Evolutionary conservation across 1,140 invertebrate species (phyloP).

Genomic region (Sipha flava): DNA sequence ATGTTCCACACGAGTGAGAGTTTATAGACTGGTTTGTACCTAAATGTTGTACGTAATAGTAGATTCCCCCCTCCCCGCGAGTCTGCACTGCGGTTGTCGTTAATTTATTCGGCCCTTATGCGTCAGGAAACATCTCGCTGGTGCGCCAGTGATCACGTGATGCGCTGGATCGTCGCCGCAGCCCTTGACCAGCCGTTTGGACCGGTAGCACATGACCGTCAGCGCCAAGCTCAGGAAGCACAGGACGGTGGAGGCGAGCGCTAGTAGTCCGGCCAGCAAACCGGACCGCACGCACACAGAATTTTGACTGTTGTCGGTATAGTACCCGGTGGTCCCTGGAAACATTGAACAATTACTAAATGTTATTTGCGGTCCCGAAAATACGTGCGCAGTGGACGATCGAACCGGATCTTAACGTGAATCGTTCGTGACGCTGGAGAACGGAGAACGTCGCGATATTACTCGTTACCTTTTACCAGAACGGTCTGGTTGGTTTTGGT

Average conservation of each 20-base stretch:
- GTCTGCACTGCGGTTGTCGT: neutral
- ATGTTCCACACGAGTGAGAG: too few species aligned
- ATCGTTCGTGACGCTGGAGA: too few species aligned
- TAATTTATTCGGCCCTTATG: slow-evolving; percentile 64
- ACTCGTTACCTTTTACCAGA: too few species aligned
- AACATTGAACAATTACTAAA: neutral
- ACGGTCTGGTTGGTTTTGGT: too few species aligned
- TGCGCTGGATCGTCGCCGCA: slow-evolving; percentile 45
- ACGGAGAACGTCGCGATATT: too few species aligned
- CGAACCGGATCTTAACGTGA: too few species aligned
- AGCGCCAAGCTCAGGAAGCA: slow-evolving; percentile 60
- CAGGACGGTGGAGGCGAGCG: slow-evolving; percentile 56
- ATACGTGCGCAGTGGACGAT: too few species aligned
- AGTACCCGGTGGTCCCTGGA: slow-evolving; percentile 44
- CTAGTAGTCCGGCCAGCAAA: slow-evolving; percentile 63
- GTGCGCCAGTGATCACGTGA: neutral
- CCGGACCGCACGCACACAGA: slow-evolving; percentile 65
- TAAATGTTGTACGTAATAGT: neutral
- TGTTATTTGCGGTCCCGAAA: too few species aligned
- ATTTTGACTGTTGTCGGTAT: slow-evolving; percentile 45
- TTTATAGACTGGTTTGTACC: neutral
- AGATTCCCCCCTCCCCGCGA: neutral
- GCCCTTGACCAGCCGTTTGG: slow-evolving; percentile 48
- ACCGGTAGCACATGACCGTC: slow-evolving; percentile 60
- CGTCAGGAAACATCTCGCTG: slow-evolving; percentile 55